These are phyloP conservation scores for Brachionus paranguensis DNA, from an alignment of 1,140 invertebrate genomes.

Conservation along the genomic window DNA sequence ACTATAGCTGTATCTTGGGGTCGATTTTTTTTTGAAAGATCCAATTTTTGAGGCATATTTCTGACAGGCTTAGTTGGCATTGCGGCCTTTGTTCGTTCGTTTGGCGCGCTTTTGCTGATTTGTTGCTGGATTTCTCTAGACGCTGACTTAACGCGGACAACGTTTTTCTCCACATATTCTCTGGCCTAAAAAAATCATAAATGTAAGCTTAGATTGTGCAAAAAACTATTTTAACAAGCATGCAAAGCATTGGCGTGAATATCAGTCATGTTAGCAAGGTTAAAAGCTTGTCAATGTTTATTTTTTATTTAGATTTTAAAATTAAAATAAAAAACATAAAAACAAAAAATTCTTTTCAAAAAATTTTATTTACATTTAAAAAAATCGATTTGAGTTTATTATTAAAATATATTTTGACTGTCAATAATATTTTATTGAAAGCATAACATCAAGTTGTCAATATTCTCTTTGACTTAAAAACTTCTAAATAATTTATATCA, in stretches of 20 bases:
- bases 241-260: constrained; percentile 16
- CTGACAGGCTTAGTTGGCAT: not conserved
- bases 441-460: constrained; percentile 5
- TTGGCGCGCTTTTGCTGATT: not conserved
- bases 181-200: not conserved
- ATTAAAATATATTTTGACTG: not conserved
- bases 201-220: not conserved
- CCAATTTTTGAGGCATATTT: not conserved
- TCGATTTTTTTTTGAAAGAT: not conserved
- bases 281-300: not conserved
- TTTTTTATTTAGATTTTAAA: not conserved
- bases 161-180: constrained; percentile 32
- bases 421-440: not conserved
- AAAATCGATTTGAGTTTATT: not conserved
- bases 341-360: not conserved
- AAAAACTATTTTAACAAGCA: not conserved
- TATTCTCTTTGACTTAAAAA: not conserved
- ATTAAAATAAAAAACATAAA: not conserved
- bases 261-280: not conserved
- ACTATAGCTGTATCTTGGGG: constrained; percentile 6
- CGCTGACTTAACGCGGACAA: not conserved
- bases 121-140: not conserved
- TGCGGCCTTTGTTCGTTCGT: not conserved
- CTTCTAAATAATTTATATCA: not conserved
- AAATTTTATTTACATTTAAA: not conserved